Evolutionary conservation across 1,140 invertebrate genomes (phyloP), one percentile per base, ranked within the genome.

Genomic region (Armadillidium nasatum): DNA sequence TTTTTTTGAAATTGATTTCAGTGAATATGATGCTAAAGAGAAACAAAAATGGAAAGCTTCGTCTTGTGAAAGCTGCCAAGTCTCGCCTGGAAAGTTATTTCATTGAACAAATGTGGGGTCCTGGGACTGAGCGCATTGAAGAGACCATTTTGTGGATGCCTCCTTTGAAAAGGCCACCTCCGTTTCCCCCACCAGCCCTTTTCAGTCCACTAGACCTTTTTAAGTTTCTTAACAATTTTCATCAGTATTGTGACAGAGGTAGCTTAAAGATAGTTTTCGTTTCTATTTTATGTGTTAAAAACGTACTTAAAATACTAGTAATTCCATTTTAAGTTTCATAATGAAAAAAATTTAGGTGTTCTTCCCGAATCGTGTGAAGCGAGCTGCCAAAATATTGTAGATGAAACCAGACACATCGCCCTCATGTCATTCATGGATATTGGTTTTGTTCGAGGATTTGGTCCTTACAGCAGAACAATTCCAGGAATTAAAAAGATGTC

Each of bases 1-100:
- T 33, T 6, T 33, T 33, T 33, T 33, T 6, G 33, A 33, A 33
- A 33, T 13, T 69, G 7, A 6, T 73, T 66, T 11, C 74, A 79
- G 78, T 79, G 45, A 74, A 76, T 71, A 75, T 72, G 33, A 79
- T 79, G 78, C 50, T 79, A 10, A 79, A 79, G 68, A 72, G 74
- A 23, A 76, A 75, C 44, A 79, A 79, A 50, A 67, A 71, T 21
- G 78, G 78, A 33, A 75, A 79, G 54, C 71, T 67, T 45, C 78
- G 78, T 4, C 60, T 79, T 11, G 74, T 71, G 44, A 76, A 76
- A 60, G 74, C 78, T 45, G 78, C 78, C 0, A 71, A 75, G 71
- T 73, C 67, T 4, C 67, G 78, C 22, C 72, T 79, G 44, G 75
- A 79, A 44, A 79, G 71, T 0, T 79, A 79, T 46, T 79, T 76